Conservation (phyloP, 2,113 vertebrate genomes). For the Perca fluviatilis region DNA sequence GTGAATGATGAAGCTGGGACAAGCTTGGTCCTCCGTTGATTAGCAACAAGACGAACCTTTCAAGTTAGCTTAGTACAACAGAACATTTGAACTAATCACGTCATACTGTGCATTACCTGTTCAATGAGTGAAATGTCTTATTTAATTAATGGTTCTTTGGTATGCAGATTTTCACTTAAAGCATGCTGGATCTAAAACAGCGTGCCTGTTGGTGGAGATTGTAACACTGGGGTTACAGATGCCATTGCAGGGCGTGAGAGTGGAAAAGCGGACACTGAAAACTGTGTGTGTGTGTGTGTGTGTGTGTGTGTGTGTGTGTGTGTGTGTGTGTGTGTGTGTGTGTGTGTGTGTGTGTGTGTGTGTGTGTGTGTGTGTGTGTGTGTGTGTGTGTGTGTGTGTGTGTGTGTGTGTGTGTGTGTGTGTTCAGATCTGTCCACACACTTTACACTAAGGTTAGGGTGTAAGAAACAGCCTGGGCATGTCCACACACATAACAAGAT, state of each 20-base stretch:
- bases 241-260: constrained; percentile 59
- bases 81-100: background rate
- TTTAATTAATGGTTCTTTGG: background rate
- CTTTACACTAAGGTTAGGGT: constrained; percentile 3
- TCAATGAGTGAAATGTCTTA: background rate
- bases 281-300: too few species aligned
- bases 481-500: constrained; percentile 44
- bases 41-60: constrained; percentile 9
- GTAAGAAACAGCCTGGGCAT: constrained; percentile 44
- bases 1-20: constrained; percentile 8
- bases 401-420: too few species aligned
- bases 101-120: background rate
- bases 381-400: too few species aligned
- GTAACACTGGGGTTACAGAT: constrained; percentile 59
- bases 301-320: too few species aligned
- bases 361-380: too few species aligned
- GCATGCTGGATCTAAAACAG: background rate
- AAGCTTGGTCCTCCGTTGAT: background rate
- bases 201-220: constrained; percentile 39
- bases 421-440: background rate
- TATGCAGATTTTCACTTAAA: background rate
- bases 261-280: constrained; percentile 12
- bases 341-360: too few species aligned
- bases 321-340: too few species aligned
- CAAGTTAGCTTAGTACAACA: background rate